Evolutionary conservation across 2,888 invertebrate genomes (phyloP).

Genomic region (Philopedon plagiatum): DNA sequence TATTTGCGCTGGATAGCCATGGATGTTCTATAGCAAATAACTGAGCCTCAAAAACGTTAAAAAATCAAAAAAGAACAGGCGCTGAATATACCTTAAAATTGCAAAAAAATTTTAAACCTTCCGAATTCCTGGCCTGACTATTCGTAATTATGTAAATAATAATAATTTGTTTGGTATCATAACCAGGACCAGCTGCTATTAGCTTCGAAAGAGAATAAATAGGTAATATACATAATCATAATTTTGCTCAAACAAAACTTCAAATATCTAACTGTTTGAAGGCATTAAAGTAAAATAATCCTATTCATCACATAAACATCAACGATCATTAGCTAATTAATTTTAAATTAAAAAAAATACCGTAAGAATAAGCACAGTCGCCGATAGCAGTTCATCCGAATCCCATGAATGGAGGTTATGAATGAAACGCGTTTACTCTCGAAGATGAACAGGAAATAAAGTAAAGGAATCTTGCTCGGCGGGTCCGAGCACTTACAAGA

Average conservation of each 20-base stretch:
- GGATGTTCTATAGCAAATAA: too few species aligned
- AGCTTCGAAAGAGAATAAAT: too few species aligned
- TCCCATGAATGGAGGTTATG: conserved; percentile 62
- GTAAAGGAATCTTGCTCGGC: conserved; percentile 59
- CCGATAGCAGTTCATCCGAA: conserved; percentile 37
- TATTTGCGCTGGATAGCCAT: too few species aligned
- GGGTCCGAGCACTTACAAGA: conserved; percentile 45
- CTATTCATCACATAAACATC: not conserved
- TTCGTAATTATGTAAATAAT: too few species aligned
- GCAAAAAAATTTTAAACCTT: too few species aligned
- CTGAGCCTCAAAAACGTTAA: too few species aligned
- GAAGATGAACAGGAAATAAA: conserved; percentile 63
- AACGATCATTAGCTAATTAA: conserved; percentile 31
- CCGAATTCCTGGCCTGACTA: too few species aligned
- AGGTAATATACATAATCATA: too few species aligned
- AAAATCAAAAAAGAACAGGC: too few species aligned
- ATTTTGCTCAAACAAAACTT: not conserved
- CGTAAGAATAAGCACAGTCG: conserved; percentile 28
- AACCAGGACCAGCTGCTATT: too few species aligned
- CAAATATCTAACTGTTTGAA: conserved; percentile 3
- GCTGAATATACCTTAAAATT: too few species aligned
- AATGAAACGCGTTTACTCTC: conserved; percentile 62
- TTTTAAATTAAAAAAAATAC: conserved; percentile 35
- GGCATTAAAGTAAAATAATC: conserved; percentile 4
- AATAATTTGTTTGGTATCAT: too few species aligned